phyloP scores from a whole-genome alignment of 2,888 invertebrate species.

The Eudasyphora cyanicolor region DNA sequence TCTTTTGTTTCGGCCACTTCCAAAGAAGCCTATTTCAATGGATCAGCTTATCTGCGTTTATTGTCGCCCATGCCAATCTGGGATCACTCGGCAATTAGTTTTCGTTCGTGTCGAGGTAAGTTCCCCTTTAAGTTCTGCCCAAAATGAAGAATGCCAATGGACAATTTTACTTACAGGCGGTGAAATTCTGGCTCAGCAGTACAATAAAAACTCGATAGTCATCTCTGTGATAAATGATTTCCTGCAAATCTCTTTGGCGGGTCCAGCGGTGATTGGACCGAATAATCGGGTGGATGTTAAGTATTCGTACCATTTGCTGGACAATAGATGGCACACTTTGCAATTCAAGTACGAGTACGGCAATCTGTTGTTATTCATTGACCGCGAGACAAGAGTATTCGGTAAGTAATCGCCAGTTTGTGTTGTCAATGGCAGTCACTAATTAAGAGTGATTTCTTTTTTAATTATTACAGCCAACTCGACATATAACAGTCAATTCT shows the following conservation, averaged over 20 bases:
- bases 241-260: slow-evolving; percentile 82
- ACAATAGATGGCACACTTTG: slow-evolving; percentile 89
- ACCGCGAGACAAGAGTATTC: slow-evolving; percentile 78
- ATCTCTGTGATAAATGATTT: slow-evolving; percentile 83
- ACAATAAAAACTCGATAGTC: slow-evolving; percentile 84
- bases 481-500: slow-evolving; percentile 88
- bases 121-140: slow-evolving; percentile 53
- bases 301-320: slow-evolving; percentile 85
- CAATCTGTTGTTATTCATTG: slow-evolving; percentile 78
- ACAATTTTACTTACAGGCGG: slow-evolving; percentile 83
- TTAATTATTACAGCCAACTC: slow-evolving; percentile 83
- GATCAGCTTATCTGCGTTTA: slow-evolving; percentile 88
- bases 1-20: slow-evolving; percentile 69
- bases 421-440: neutral
- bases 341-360: slow-evolving; percentile 80
- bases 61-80: slow-evolving; percentile 88
- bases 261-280: slow-evolving; percentile 80
- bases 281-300: slow-evolving; percentile 83
- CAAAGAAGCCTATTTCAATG: slow-evolving; percentile 92
- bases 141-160: neutral
- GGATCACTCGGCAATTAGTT: slow-evolving; percentile 90
- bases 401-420: slow-evolving; percentile 70
- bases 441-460: neutral
- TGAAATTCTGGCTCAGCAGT: slow-evolving; percentile 86
- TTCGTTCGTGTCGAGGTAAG: slow-evolving; percentile 88